Percentiles rank a stretch among this genome's conserved stretches.
These are phyloP conservation scores for Itoplectis maculator DNA, from an alignment of 2,888 invertebrate species.

Conservation along the genomic window DNA sequence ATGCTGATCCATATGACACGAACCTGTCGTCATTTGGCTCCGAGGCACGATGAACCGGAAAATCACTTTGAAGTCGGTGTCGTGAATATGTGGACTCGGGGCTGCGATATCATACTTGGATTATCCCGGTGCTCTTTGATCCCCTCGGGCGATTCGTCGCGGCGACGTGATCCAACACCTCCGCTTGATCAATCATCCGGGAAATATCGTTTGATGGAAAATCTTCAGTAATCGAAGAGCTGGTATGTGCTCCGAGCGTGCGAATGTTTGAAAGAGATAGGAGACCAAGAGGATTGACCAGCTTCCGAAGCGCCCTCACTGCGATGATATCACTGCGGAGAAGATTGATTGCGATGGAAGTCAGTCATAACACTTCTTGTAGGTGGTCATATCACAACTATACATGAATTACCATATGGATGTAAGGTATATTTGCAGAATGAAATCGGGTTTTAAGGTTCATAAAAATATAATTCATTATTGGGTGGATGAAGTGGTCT, in stretches of 20 bases:
- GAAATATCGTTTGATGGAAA: constrained; percentile 41
- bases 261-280: constrained; percentile 46
- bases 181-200: constrained; percentile 11
- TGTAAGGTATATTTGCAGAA: constrained; percentile 12
- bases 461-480: constrained; percentile 58
- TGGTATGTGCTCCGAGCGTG: background rate
- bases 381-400: constrained; percentile 34
- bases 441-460: constrained; percentile 22
- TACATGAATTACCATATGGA: constrained; percentile 30
- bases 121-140: constrained; percentile 9
- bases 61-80: constrained; percentile 20
- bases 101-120: background rate
- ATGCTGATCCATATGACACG: background rate
- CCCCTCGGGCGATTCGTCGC: background rate
- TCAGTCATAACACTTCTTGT: constrained; percentile 36
- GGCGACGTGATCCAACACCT: constrained; percentile 3
- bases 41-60: constrained; percentile 1
- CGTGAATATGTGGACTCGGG: constrained; percentile 19
- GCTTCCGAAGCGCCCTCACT: constrained; percentile 39
- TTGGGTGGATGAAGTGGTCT: constrained; percentile 20
- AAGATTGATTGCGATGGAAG: constrained; percentile 18
- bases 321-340: background rate
- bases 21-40: background rate
- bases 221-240: constrained; percentile 19
- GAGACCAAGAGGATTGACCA: constrained; percentile 43